These are phyloP conservation scores for Catalaphyllia jardinei DNA, from an alignment of 64 coral and sea anemone species.

Conservation along the genomic window DNA sequence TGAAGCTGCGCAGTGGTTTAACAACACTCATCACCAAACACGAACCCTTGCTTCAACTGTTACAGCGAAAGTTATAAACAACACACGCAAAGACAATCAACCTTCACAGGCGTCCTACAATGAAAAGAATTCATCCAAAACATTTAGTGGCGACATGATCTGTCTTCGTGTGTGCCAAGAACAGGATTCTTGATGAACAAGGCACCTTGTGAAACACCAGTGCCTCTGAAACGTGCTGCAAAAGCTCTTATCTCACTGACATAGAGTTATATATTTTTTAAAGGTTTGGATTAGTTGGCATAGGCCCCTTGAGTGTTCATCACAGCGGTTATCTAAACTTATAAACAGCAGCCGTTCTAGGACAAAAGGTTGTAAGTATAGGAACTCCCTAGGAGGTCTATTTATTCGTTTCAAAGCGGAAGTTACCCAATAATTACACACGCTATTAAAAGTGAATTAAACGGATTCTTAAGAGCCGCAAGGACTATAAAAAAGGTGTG, in stretches of 20 bases:
- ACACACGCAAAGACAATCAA: conserved; percentile 78
- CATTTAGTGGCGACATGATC: conserved; percentile 16
- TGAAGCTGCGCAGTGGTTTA: conserved; percentile 58
- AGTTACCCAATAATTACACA: conserved; percentile 87
- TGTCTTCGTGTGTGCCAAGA: conserved; percentile 9
- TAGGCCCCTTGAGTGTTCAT: conserved; percentile 27
- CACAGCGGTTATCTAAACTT: conserved; percentile 10
- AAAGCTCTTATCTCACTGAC: neutral
- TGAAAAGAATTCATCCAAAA: conserved; percentile 64
- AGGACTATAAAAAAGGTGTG: conserved; percentile 65
- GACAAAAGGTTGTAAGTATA: conserved; percentile 58
- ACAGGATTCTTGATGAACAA: neutral
- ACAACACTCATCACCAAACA: conserved; percentile 79
- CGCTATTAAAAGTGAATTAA: conserved; percentile 93
- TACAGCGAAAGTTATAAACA: conserved; percentile 60
- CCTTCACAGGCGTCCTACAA: conserved; percentile 49
- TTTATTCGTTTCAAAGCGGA: conserved; percentile 88
- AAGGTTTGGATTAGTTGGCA: neutral
- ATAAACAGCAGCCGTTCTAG: conserved; percentile 20
- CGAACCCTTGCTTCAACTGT: conserved; percentile 38
- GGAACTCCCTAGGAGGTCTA: conserved; percentile 84
- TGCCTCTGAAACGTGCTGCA: neutral
- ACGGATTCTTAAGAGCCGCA: conserved; percentile 73
- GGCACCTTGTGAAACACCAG: neutral
- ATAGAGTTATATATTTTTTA: neutral